Base-by-base conservation (phyloP, 2,113 vertebrate species). In the Bombycilla garrulus region DNA sequence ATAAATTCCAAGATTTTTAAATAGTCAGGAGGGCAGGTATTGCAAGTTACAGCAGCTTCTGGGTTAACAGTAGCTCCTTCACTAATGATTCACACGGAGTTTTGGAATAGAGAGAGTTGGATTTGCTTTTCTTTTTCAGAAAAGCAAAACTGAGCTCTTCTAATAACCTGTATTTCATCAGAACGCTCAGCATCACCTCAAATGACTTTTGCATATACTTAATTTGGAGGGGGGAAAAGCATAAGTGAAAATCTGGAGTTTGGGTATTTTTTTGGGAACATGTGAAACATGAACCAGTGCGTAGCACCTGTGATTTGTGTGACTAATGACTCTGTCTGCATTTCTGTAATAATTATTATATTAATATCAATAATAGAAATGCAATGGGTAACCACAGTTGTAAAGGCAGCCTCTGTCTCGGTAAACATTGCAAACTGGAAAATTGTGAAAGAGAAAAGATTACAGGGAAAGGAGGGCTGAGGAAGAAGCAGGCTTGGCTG, bases 1-100 rank as follows among this genome's bases (percentile, higher is more conserved):
- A 36, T 3, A 89, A 96, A 96, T 92, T 94, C 66, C 94, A 93
- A 96, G 87, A 78, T 95, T 90, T 91, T 93, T 47, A 92, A 96
- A 86, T 81, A 80, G 72, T 65, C 72, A 87, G 93, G 88, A 93
- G 47, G 70, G 76, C 74, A 86, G 50, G 56, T 73, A 92, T 93
- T 94, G 66, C 35, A 90, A 97, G 67, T 88, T 96, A 60, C 47
- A 86, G 91, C 71, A 93, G 90, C 87, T 91, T 56, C 48, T 31
- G 96, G 86, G 87, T 81, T 81, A 96, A 86, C 22, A 51, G 60
- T 89, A 92, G 93, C 82, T 70, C 16, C 24, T 76, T 90, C 51
- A 35, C 81, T 96, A 97, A 95, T 94, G 78, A 96, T 88, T 96
- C 88, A 76, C 71, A 10, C 73, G 73, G 82, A 94, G 35, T 94